phyloP scores from a whole-genome alignment of 2,888 invertebrate species.

The Clunio marinus region DNA sequence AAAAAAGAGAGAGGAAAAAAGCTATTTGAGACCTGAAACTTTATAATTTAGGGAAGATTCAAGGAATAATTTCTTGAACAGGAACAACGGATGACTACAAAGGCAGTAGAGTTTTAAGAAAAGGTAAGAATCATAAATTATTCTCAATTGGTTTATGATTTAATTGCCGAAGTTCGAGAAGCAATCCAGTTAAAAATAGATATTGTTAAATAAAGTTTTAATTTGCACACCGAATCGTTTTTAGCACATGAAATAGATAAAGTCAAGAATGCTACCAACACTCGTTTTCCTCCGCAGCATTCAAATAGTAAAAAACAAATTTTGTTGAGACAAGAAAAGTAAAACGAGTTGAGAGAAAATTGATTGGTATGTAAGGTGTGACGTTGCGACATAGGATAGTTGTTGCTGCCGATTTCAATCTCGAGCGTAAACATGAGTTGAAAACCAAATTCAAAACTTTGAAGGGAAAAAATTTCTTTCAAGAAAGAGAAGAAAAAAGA shows the following conservation, averaged over 20 bases:
- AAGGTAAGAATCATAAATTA: no score
- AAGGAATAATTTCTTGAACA: no score
- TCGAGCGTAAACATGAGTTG: slow-evolving; percentile 11
- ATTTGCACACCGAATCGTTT: no score
- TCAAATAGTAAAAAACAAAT: not conserved
- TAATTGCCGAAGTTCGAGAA: no score
- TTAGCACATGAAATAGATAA: no score
- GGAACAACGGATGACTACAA: no score
- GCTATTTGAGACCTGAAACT: no score
- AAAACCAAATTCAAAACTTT: not conserved
- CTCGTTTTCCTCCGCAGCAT: not conserved
- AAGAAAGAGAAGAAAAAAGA: not conserved
- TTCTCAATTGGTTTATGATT: no score
- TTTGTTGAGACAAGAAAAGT: slow-evolving; percentile 8
- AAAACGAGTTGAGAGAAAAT: slow-evolving; percentile 34
- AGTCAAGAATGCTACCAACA: no score
- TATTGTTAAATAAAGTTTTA: no score
- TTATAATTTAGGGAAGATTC: no score
- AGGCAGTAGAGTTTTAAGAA: slow-evolving; percentile 1
- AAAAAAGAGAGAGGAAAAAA: not conserved
- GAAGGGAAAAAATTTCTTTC: slow-evolving; percentile 9
- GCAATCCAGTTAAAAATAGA: no score
- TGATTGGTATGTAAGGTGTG: slow-evolving; percentile 38
- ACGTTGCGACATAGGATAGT: not conserved
- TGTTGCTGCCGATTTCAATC: slow-evolving; percentile 21